A percentile compares a stretch with the other conserved stretches of the same genome.
phyloP scores from a whole-genome alignment of 2,113 vertebrate species.

The Strix uralensis region DNA sequence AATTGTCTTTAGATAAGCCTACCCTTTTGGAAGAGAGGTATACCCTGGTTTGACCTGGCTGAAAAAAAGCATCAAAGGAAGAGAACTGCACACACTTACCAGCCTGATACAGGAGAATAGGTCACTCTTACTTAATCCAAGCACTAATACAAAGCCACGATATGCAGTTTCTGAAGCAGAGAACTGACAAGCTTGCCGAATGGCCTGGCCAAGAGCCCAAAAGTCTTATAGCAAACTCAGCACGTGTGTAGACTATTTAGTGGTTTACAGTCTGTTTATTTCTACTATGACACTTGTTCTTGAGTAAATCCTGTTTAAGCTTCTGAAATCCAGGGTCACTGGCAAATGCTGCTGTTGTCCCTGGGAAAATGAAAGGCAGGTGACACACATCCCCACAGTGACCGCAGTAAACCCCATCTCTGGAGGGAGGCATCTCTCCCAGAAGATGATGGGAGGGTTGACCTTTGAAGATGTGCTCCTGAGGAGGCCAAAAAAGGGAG shows the following conservation, averaged over 20 bases:
- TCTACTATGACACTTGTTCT: not conserved
- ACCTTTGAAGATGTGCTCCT: not conserved
- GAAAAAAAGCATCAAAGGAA: not conserved
- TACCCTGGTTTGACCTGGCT: not conserved
- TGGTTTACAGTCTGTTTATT: slow-evolving; percentile 3
- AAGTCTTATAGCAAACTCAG: slow-evolving; percentile 31
- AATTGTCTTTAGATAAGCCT: not conserved
- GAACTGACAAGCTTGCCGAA: slow-evolving; percentile 14
- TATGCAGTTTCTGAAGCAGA: not conserved
- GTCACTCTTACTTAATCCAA: slow-evolving; percentile 22
- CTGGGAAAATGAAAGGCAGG: not conserved
- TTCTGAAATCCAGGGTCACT: not conserved
- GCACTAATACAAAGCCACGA: not conserved
- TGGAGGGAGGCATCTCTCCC: not conserved
- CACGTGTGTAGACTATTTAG: slow-evolving; percentile 28
- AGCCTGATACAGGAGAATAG: not conserved
- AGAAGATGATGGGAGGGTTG: not conserved
- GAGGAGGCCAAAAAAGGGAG: not conserved
- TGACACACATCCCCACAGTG: not conserved
- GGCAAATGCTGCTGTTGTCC: not conserved
- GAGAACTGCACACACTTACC: not conserved
- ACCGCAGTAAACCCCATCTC: not conserved
- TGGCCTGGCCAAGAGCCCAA: slow-evolving; percentile 17
- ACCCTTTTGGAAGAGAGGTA: not conserved
- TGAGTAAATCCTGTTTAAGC: not conserved